Base-by-base conservation (phyloP, 2,888 invertebrate species). In the Schizaphis graminum region DNA sequence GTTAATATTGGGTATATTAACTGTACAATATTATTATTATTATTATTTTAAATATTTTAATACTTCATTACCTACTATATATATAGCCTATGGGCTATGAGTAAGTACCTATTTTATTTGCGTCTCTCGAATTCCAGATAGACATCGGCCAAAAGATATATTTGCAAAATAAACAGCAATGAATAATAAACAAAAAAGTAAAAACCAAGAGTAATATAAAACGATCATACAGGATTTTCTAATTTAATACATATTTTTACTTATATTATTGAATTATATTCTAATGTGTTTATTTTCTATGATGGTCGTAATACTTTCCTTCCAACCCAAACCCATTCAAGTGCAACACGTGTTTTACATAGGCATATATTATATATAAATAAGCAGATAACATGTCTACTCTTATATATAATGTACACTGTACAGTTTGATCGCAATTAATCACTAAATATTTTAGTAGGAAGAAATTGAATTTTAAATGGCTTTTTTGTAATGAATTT, bases 161-260 rank as follows among this genome's bases (percentile, higher is more conserved):
- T 35, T 77, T 3, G 35, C 35, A n/a, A 35, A 7, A 77, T 77
- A 53, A 53, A 53, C 21, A 53, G 21, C 53, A 21, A 77, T 77
- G 35, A 77, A 21, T 77, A 77, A 77, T 35, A 21, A 16, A 77
- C 21, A 21, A 35, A 35, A n/a, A n/a, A n/a, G n/a, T n/a, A n/a
- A n/a, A 21, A 35, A 67, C 35, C 35, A 77, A 35, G 67, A 35
- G 67, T 35, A 16, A 77, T 77, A 35, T 67, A n/a, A 35, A 35
- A 77, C 16, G n/a, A n/a, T 1, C 16, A 16, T n/a, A 67, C n/a
- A 67, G 5, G 16, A 67, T n/a, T 35, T 67, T n/a, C 67, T 67
- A n/a, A 67, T 67, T 67, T 67, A 67, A 67, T 67, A 67, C n/a
- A 61, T 35, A 67, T 67, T 67, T 67, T n/a, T n/a, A n/a, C 67